Evolutionary conservation across 2,888 invertebrate genomes (phyloP), one percentile per base, ranked within the genome.

Genomic region (Aphidoletes aphidimyza): DNA sequence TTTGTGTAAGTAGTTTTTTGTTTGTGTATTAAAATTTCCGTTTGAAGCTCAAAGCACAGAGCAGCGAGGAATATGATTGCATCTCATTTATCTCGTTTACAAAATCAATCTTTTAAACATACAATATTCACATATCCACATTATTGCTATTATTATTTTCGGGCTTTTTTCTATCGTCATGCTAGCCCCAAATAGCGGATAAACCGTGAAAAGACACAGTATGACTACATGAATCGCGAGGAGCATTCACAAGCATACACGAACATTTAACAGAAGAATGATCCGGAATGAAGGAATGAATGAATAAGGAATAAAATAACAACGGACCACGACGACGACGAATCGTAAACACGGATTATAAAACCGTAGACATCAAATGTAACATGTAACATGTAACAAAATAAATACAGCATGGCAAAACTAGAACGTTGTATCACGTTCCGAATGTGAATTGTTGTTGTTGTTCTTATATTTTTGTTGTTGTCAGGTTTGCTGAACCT

Each of bases 61-160:
- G 69, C 26, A 69, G 69, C 69, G 69, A 69, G 22, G 81, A 22
- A 81, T 81, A 37, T 81, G 81, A 81, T 81, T 81, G 81, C 39
- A 81, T 81, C 81, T 81, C 81, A 81, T 81, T 81, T 81, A 81
- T 37, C 81, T 81, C 81, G 81, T 81, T 81, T 37, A 81, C 81
- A 81, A 81, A 81, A 81, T 81, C 81, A 81, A 81, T 81, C 81
- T 81, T 78, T 81, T 37, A 81, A 81, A 37, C 54, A 54, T n/a
- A 54, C 54, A n/a, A 26, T 22, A 59, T 59, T 14, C 59, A 59
- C 5, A 30, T 69, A 69, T 69, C 34, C 69, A 30, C 37, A 30
- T 59, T 59, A 37, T 81, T 81, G 19, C 36, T 78, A 78, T 81
- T 81, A 81, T 81, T 81, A 37, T 81, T 69, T 81, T 37, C n/a